phyloP scores from a whole-genome alignment of 2,888 invertebrate species.

The Cryptocheilus praepositus region DNA sequence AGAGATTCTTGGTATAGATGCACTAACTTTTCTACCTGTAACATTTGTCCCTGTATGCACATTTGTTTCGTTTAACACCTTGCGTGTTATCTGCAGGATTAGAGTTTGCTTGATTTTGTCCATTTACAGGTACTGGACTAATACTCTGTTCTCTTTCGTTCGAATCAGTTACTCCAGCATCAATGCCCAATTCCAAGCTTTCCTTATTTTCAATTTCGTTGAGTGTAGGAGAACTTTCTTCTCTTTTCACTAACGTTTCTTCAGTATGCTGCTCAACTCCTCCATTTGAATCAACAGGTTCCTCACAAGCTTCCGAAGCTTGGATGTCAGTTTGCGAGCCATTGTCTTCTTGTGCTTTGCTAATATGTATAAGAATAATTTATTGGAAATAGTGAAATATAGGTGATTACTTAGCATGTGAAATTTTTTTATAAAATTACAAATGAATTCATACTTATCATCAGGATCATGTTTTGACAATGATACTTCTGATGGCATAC shows the following conservation, averaged over 20 bases:
- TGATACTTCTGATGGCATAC: background rate
- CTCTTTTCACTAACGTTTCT: background rate
- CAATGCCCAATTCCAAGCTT: too few species aligned
- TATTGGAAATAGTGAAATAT: too few species aligned
- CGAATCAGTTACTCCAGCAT: too few species aligned
- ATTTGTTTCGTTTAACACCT: slow-evolving; percentile 75
- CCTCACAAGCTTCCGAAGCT: background rate
- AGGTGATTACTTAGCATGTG: too few species aligned
- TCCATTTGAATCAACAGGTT: background rate
- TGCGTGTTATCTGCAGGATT: too few species aligned
- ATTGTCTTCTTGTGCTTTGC: background rate
- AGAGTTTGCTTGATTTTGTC: background rate
- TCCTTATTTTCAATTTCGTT: background rate
- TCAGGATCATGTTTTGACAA: too few species aligned
- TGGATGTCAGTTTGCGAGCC: background rate
- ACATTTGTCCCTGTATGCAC: slow-evolving; percentile 81
- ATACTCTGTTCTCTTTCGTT: background rate
- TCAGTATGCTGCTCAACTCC: too few species aligned
- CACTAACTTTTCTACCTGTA: slow-evolving; percentile 76
- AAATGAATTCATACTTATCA: too few species aligned
- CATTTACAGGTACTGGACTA: background rate
- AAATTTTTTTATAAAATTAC: too few species aligned
- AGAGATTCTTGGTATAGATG: background rate
- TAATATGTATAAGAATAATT: too few species aligned
- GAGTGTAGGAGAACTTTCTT: background rate